A percentile compares a stretch with the other conserved stretches of the same genome.
phyloP scores from a whole-genome alignment of 2,888 invertebrate species.

The Meiosimyza platycephala region DNA sequence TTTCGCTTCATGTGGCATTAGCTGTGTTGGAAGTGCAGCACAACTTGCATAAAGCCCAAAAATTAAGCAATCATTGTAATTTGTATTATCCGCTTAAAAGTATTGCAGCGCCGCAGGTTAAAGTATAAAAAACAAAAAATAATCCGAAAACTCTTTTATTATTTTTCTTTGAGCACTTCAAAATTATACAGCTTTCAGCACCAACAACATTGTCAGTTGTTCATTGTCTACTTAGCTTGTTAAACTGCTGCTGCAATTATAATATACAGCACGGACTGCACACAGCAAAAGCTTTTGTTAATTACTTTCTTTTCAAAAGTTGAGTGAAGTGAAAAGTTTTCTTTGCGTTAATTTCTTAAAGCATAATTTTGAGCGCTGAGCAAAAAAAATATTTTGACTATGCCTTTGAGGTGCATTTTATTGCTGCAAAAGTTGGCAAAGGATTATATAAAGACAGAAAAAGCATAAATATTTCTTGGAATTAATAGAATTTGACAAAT shows the following conservation, averaged over 20 bases:
- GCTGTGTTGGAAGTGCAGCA: too few species aligned
- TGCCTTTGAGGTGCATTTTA: too few species aligned
- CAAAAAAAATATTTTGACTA: too few species aligned
- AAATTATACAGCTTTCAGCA: not conserved
- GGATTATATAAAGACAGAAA: too few species aligned
- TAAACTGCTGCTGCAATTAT: not conserved
- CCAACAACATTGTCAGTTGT: not conserved
- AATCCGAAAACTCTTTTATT: conserved; percentile 14
- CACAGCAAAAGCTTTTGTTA: conserved; percentile 3
- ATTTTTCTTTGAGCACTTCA: conserved; percentile 17
- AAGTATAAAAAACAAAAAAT: conserved; percentile 7
- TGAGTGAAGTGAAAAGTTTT: conserved; percentile 33
- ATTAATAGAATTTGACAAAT: too few species aligned
- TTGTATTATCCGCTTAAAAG: conserved; percentile 35
- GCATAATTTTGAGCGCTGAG: conserved; percentile 27
- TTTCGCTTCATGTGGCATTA: too few species aligned
- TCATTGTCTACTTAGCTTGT: not conserved
- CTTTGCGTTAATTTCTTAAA: conserved; percentile 37
- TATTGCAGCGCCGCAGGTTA: conserved; percentile 4
- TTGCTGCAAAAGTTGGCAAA: too few species aligned
- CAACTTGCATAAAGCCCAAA: not conserved
- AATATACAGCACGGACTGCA: not conserved
- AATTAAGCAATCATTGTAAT: conserved; percentile 35
- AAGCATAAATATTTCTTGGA: too few species aligned
- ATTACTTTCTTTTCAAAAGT: conserved; percentile 14